Percentiles rank a stretch among this genome's conserved stretches.
Evolutionary conservation across 2,888 invertebrate species (phyloP).

Genomic region (Xestia c-nigrum): DNA sequence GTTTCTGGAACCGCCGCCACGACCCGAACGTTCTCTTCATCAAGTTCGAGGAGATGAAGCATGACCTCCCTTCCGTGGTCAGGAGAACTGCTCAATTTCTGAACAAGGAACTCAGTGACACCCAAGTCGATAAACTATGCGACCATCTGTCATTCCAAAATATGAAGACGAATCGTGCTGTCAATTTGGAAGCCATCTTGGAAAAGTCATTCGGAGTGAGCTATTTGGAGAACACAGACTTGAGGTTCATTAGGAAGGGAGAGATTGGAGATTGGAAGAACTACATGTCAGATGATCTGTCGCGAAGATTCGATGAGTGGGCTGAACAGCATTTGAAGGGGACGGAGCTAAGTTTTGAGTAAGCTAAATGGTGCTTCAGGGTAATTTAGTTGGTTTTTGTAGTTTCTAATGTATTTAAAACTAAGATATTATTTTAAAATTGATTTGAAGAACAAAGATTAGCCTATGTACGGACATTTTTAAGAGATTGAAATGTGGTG

Average conservation of each 20-base stretch:
- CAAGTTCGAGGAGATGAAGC: constrained; percentile 96
- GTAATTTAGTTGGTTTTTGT: constrained; percentile 18
- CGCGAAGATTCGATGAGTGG: constrained; percentile 93
- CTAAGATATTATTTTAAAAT: constrained; percentile 14
- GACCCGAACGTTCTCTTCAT: constrained; percentile 94
- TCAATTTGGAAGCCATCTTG: constrained; percentile 93
- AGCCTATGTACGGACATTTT: neutral
- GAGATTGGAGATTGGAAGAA: constrained; percentile 95
- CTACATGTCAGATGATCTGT: constrained; percentile 93
- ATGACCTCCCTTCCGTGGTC: constrained; percentile 92
- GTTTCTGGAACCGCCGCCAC: constrained; percentile 93
- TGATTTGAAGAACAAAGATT: constrained; percentile 22
- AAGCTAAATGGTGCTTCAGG: constrained; percentile 22
- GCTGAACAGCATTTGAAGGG: constrained; percentile 91
- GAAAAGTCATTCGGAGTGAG: constrained; percentile 88
- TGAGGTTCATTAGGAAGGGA: constrained; percentile 94
- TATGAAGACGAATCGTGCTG: constrained; percentile 95
- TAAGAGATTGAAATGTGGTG: neutral
- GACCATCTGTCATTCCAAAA: constrained; percentile 95
- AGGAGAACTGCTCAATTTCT: constrained; percentile 93
- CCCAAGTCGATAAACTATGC: constrained; percentile 92
- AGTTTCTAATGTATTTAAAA: constrained; percentile 33
- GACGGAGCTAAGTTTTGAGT: constrained; percentile 92
- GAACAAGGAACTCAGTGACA: constrained; percentile 92
- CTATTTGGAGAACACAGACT: constrained; percentile 86